phyloP scores from a whole-genome alignment of 2,888 invertebrate genomes.

The Xestia rhomboidea region DNA sequence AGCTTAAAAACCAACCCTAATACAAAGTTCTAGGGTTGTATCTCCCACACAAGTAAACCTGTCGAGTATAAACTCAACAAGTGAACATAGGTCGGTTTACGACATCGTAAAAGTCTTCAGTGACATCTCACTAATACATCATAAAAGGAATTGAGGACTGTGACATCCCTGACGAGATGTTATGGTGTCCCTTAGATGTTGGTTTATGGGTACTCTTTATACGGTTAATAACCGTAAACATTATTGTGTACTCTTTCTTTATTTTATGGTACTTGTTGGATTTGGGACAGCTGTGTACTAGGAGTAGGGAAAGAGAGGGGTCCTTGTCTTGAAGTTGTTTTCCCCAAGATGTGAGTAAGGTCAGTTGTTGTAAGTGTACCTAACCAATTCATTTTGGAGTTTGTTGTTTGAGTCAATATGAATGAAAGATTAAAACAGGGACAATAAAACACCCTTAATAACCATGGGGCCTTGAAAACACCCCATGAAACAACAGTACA shows the following conservation, averaged over 20 bases:
- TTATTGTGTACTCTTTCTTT: conserved; percentile 67
- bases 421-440: background rate
- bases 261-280: conserved; percentile 69
- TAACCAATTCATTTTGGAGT: background rate
- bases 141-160: conserved; percentile 79
- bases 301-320: background rate
- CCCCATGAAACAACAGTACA: conserved; percentile 25
- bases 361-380: conserved; percentile 1
- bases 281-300: conserved; percentile 41
- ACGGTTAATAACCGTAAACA: conserved; percentile 77
- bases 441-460: background rate
- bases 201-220: conserved; percentile 75
- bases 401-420: background rate
- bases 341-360: conserved; percentile 8
- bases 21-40: conserved; percentile 33
- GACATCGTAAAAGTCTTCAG: conserved; percentile 82
- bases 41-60: conserved; percentile 42
- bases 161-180: conserved; percentile 72
- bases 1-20: conserved; percentile 46
- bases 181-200: conserved; percentile 70
- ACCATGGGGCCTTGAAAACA: background rate
- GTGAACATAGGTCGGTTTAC: conserved; percentile 87
- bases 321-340: conserved; percentile 6
- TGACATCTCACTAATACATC: conserved; percentile 88
- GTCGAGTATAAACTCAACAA: conserved; percentile 79